A percentile compares a stretch with the other conserved stretches of the same genome.
Conservation (phyloP, 2,113 vertebrate species). For the Leucoraja erinaceus region DNA sequence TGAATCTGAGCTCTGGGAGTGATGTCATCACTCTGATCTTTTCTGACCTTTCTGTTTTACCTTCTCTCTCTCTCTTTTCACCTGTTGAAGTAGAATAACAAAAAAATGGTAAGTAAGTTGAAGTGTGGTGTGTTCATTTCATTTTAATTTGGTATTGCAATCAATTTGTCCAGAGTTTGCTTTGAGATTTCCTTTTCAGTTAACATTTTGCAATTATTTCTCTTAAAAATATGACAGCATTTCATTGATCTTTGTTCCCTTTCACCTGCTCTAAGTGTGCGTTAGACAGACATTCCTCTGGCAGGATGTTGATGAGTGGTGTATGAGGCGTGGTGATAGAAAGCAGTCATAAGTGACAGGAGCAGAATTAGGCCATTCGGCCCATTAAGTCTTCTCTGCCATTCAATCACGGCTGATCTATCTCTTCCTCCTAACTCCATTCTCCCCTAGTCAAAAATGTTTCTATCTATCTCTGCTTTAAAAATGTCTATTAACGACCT, state of each 20-base stretch:
- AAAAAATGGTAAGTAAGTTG: constrained; percentile 95
- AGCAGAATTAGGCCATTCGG: no score
- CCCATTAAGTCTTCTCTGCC: no score
- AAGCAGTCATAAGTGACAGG: background rate
- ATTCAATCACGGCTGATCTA: no score
- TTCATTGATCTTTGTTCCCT: background rate
- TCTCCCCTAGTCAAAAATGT: no score
- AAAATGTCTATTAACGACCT: no score
- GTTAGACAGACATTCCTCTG: background rate
- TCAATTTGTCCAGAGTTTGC: constrained; percentile 24
- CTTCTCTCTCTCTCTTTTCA: constrained; percentile 67
- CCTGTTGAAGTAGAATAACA: constrained; percentile 91
- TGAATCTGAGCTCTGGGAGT: constrained; percentile 52
- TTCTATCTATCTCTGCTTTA: no score
- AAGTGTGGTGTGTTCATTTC: constrained; percentile 57
- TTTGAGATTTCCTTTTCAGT: constrained; percentile 17
- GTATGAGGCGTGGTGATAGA: background rate
- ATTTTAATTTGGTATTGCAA: constrained; percentile 36
- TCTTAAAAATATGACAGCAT: background rate
- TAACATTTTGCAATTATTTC: constrained; percentile 30
- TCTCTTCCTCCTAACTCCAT: no score
- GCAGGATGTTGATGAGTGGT: background rate
- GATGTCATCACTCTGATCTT: constrained; percentile 63
- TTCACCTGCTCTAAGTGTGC: background rate
- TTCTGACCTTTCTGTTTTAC: constrained; percentile 70